Evolutionary conservation across 2,113 vertebrate species (phyloP).

Genomic region (Willisornis vidua): DNA sequence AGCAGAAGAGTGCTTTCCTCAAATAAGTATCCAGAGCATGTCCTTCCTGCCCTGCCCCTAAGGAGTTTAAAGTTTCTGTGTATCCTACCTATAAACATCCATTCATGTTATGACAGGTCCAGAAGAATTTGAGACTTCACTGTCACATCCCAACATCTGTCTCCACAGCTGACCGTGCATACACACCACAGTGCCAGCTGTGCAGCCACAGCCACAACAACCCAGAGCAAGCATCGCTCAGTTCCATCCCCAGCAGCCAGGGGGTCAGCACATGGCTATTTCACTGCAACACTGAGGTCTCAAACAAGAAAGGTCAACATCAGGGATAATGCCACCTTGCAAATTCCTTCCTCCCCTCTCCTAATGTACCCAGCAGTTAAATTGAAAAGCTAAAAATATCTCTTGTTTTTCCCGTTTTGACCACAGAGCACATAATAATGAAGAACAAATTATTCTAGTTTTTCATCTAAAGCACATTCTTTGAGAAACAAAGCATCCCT

Average conservation of each 20-base stretch:
- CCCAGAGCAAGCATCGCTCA: neutral
- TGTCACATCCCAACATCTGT: neutral
- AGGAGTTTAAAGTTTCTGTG: neutral
- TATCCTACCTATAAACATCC: neutral
- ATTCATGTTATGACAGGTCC: neutral
- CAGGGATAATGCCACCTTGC: neutral
- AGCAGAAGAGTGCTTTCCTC: neutral
- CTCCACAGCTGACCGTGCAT: neutral
- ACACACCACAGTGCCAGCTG: neutral
- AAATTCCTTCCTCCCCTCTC: neutral
- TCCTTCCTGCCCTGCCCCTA: too few relatives aligned
- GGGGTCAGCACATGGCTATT: neutral
- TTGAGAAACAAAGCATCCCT: neutral
- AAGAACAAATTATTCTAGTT: neutral
- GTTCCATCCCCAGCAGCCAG: neutral
- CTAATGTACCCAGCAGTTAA: neutral
- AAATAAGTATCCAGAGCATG: neutral
- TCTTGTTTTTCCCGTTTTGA: neutral
- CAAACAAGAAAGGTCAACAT: neutral
- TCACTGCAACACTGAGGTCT: neutral
- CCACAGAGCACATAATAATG: neutral
- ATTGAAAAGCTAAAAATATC: neutral
- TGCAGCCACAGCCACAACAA: neutral
- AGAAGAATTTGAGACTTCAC: neutral
- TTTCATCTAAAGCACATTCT: neutral